Base-by-base conservation (phyloP, 1,140 invertebrate genomes). In the Drosophila tristis region DNA sequence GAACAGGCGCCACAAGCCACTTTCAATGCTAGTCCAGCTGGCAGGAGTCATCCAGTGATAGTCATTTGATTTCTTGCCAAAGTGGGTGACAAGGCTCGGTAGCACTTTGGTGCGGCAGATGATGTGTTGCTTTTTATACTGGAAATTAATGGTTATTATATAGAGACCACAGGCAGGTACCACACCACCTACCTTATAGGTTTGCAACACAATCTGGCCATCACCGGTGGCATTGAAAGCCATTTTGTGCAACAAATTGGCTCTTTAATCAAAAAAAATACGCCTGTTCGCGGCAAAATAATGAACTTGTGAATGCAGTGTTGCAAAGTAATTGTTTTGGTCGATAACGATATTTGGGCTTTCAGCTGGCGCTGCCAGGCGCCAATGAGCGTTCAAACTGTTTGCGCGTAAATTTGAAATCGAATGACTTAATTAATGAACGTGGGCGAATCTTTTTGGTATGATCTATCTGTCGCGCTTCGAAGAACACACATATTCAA, bases 11-110 rank as follows among this genome's bases (percentile, higher is more conserved):
- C 48, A 74, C 13, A 86, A 25, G 0, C 45, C 64, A 20, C 44
- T 53, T 15, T 58, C 56, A 0, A 25, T 20, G 20, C 2, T 20
- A 20, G 20, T 6, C 82, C 82, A 86, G 11, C 64, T 78, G 0
- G n/a, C 23, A 2, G 42, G 39, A 0, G 78, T 80, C 78, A 86
- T 81, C 81, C 81, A 86, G 15, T 78, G 48, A 13, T 71, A 86
- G 6, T 75, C 62, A 13, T 54, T 13, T 5, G 59, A 11, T 25
- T 75, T 50, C 23, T 49, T 64, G 39, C 71, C 31, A 45, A 61
- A 74, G 20, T 62, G 39, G 6, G 45, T 53, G 2, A 78, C 45
- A n/a, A 25, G 82, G 82, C 5, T 54, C 20, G 20, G 20, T 20
- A 20, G 13, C 16, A 86, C 77, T 49, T 81, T 86, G 2, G 66